Evolutionary conservation across 2,113 vertebrate genomes (phyloP).

Genomic region (Tupaia chinensis): DNA sequence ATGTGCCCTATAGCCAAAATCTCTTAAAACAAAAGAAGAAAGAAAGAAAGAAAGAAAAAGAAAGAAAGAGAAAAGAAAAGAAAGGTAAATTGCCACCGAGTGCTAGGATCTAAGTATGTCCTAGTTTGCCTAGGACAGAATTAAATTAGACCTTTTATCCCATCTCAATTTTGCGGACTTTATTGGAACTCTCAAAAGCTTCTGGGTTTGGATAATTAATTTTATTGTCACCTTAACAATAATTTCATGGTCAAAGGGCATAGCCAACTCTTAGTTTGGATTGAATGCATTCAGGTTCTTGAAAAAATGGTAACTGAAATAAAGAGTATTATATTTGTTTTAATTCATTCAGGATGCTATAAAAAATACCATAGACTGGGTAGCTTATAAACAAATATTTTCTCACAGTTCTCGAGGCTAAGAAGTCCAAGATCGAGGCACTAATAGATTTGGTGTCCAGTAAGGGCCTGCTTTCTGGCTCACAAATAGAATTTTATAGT

Average conservation of each 20-base stretch:
- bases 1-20: too few relatives aligned
- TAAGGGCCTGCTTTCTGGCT: not conserved
- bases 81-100: slow-evolving; percentile 48
- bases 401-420: not conserved
- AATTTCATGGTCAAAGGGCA: not conserved
- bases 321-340: not conserved
- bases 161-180: not conserved
- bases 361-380: not conserved
- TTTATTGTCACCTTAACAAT: slow-evolving; percentile 1
- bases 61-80: not conserved
- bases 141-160: not conserved
- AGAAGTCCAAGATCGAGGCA: not conserved
- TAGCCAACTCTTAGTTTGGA: not conserved
- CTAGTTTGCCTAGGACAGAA: not conserved
- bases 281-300: slow-evolving; percentile 3
- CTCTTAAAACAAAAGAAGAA: too few relatives aligned
- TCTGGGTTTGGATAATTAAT: slow-evolving; percentile 29
- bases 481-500: not conserved
- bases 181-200: not conserved
- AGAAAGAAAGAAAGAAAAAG: too few relatives aligned
- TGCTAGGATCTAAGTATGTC: not conserved
- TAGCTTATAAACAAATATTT: not conserved
- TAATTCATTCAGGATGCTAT: not conserved
- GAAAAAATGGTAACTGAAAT: slow-evolving; percentile 1
- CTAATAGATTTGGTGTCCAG: not conserved